Conservation (phyloP, 2,797 vertebrate genomes). For the Acrossocheilus fasciatus region DNA sequence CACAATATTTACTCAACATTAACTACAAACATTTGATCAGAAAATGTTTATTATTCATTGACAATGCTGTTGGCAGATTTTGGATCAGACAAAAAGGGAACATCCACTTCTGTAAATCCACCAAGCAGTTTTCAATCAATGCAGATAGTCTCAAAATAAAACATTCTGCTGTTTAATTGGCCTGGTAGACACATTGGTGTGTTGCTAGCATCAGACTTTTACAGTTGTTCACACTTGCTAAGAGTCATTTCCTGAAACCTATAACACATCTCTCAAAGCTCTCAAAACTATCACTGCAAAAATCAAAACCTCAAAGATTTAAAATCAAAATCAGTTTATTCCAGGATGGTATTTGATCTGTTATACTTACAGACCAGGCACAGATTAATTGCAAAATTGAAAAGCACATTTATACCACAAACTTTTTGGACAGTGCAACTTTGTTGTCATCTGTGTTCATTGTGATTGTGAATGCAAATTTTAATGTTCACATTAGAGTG, state of each 20-base stretch:
- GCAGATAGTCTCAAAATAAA: not conserved
- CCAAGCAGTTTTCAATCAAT: not conserved
- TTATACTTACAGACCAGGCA: too few species aligned
- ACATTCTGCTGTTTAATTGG: not conserved
- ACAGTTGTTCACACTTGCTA: conserved; percentile 1
- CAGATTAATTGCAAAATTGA: not conserved
- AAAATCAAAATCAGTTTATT: not conserved
- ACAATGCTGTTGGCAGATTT: not conserved
- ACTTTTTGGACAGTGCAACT: too few species aligned
- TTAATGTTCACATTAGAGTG: too few species aligned
- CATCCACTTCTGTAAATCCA: not conserved
- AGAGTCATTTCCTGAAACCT: conserved; percentile 9
- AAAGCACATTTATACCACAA: too few species aligned
- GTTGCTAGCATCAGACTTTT: not conserved
- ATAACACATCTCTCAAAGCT: not conserved
- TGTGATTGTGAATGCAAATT: too few species aligned
- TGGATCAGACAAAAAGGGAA: not conserved
- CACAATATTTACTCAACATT: not conserved
- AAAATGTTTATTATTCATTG: not conserved
- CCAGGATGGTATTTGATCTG: too few species aligned
- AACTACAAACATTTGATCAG: not conserved
- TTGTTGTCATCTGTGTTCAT: too few species aligned
- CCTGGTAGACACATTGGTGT: not conserved
- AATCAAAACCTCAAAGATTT: not conserved
- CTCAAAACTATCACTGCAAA: not conserved